These are phyloP conservation scores for Patella caerulea DNA, from an alignment of 2,888 invertebrate species.

Conservation along the genomic window DNA sequence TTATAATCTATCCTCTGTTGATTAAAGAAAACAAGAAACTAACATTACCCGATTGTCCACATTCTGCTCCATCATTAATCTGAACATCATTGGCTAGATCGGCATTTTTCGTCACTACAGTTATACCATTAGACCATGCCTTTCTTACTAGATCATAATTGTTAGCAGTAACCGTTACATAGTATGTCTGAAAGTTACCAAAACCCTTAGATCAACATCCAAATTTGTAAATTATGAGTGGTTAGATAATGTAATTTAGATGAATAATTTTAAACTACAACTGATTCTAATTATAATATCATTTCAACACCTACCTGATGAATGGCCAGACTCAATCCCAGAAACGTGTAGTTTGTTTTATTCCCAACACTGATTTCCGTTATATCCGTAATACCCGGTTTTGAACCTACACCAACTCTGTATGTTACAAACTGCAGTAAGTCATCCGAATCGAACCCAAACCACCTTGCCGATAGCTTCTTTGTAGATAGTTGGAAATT, in stretches of 20 bases:
- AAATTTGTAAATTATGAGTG: too few species aligned
- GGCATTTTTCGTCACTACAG: constrained; percentile 27
- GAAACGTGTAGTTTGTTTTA: constrained; percentile 24
- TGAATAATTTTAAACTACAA: too few species aligned
- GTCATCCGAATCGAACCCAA: constrained; percentile 37
- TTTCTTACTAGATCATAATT: constrained; percentile 27
- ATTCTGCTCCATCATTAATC: constrained; percentile 34
- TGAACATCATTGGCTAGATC: constrained; percentile 18
- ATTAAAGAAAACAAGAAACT: background rate
- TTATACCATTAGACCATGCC: constrained; percentile 43
- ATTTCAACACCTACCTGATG: constrained; percentile 22
- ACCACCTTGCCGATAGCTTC: constrained; percentile 40
- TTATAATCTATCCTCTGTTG: background rate
- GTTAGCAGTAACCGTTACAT: constrained; percentile 30
- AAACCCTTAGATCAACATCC: too few species aligned
- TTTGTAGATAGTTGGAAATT: constrained; percentile 33
- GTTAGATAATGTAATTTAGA: too few species aligned
- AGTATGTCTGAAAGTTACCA: constrained; percentile 36
- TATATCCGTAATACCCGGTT: constrained; percentile 35
- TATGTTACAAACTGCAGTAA: constrained; percentile 37
- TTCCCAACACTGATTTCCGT: constrained; percentile 19
- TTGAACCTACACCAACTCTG: constrained; percentile 37
- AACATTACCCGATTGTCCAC: constrained; percentile 8
- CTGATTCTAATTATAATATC: too few species aligned
- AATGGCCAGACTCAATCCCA: constrained; percentile 29